These are phyloP conservation scores for Molossus alvarezi DNA, from an alignment of 2,797 vertebrate genomes.

Conservation along the genomic window DNA sequence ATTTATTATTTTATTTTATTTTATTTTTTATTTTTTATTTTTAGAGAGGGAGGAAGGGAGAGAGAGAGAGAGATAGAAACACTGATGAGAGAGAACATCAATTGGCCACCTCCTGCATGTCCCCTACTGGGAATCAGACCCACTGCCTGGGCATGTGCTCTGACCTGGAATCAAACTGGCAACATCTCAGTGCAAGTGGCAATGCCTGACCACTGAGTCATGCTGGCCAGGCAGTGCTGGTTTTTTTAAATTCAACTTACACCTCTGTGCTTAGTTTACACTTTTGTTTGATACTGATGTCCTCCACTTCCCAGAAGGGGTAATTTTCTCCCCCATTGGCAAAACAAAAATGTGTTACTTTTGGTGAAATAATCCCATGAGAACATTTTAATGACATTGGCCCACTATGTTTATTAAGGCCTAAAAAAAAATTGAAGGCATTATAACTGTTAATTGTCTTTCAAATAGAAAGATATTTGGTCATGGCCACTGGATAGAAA, in stretches of 20 bases:
- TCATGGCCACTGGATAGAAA: not conserved
- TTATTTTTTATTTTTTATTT: no score
- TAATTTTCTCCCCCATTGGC: not conserved
- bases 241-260: conserved; percentile 9
- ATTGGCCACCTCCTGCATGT: no score
- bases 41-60: no score
- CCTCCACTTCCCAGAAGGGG: not conserved
- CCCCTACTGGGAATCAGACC: no score
- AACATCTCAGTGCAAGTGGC: no score
- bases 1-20: no score
- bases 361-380: not conserved
- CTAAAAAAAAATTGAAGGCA: not conserved
- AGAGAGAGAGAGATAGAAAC: no score
- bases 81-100: no score
- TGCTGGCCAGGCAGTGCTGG: no score
- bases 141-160: no score
- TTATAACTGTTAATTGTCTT: not conserved
- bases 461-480: not conserved
- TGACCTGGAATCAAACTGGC: no score
- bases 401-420: not conserved
- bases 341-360: conserved; percentile 27
- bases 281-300: not conserved
- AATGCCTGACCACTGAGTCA: no score
- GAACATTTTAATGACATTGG: not conserved
- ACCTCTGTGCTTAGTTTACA: not conserved